Percentiles rank a stretch among this genome's conserved stretches.
Conservation (phyloP, 1,140 invertebrate species). For the Steinernema khuongi region DNA sequence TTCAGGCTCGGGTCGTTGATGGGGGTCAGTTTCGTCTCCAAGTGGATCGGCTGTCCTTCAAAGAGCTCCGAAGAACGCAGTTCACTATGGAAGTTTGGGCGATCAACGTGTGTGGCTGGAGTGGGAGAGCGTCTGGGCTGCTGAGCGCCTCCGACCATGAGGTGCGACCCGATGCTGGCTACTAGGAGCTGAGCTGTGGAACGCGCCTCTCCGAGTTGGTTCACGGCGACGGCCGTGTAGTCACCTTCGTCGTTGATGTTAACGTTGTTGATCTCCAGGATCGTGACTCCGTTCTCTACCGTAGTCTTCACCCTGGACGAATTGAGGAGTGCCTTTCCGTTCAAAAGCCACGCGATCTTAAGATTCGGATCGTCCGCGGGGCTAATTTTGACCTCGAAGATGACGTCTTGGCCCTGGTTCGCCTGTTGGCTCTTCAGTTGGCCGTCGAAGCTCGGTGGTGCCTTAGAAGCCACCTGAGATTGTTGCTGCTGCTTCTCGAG, state of each 20-base stretch:
- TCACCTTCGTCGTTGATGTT: constrained; percentile 66
- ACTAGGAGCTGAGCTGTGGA: constrained; percentile 82
- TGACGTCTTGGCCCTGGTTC: constrained; percentile 72
- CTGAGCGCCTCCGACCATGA: background rate
- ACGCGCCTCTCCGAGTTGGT: constrained; percentile 84
- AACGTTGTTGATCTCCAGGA: constrained; percentile 57
- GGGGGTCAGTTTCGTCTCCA: constrained; percentile 89
- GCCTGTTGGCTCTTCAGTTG: constrained; percentile 65
- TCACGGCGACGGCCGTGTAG: constrained; percentile 85
- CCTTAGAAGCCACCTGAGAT: constrained; percentile 73
- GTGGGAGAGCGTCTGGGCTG: background rate
- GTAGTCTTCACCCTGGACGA: constrained; percentile 84
- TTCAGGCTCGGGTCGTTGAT: constrained; percentile 86
- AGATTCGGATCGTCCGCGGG: constrained; percentile 92
- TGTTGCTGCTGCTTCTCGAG: constrained; percentile 18
- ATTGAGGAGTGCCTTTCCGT: constrained; percentile 76
- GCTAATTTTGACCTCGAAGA: constrained; percentile 88
- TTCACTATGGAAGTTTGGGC: constrained; percentile 55
- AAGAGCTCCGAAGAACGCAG: constrained; percentile 56
- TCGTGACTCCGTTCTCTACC: constrained; percentile 76
- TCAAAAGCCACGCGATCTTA: constrained; percentile 84
- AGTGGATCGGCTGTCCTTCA: constrained; percentile 87
- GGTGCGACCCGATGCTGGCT: constrained; percentile 64
- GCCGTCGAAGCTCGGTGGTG: constrained; percentile 78
- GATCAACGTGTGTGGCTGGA: constrained; percentile 33